Evolutionary conservation across 2,888 invertebrate genomes (phyloP).

Genomic region (Glaucopsyche alexis): DNA sequence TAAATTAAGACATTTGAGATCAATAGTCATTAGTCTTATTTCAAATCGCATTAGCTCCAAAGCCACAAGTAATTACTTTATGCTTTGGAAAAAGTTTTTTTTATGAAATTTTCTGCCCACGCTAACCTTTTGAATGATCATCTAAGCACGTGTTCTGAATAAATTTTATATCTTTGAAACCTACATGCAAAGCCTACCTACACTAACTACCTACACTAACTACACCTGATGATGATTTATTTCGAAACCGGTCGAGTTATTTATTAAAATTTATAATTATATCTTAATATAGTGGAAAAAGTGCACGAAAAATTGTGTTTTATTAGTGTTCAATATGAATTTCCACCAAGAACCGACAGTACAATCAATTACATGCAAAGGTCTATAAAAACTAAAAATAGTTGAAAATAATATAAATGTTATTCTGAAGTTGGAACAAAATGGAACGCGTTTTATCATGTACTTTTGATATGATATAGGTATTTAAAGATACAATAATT

Average conservation of each 20-base stretch:
- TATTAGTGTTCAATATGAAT: too few species aligned
- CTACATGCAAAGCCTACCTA: background rate
- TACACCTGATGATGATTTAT: too few species aligned
- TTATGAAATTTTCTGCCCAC: background rate
- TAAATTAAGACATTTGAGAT: background rate
- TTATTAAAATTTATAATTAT: too few species aligned
- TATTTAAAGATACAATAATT: too few species aligned
- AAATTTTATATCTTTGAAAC: background rate
- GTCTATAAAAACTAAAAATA: background rate
- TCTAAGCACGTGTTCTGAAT: background rate
- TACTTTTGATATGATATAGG: background rate
- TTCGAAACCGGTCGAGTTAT: too few species aligned
- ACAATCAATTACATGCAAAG: background rate
- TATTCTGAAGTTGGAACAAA: background rate
- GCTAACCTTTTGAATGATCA: background rate
- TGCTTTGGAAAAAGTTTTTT: background rate
- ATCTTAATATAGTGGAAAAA: too few species aligned
- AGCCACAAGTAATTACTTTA: conserved; percentile 1
- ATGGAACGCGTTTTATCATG: background rate
- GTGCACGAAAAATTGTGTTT: too few species aligned
- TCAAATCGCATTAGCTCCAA: background rate
- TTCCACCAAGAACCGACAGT: too few species aligned
- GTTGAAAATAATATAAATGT: too few species aligned
- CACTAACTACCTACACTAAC: too few species aligned
- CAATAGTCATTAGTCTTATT: background rate